Percentiles rank a stretch among this genome's conserved stretches.
phyloP scores from a whole-genome alignment of 2,113 vertebrate species.

The Catagonus wagneri region DNA sequence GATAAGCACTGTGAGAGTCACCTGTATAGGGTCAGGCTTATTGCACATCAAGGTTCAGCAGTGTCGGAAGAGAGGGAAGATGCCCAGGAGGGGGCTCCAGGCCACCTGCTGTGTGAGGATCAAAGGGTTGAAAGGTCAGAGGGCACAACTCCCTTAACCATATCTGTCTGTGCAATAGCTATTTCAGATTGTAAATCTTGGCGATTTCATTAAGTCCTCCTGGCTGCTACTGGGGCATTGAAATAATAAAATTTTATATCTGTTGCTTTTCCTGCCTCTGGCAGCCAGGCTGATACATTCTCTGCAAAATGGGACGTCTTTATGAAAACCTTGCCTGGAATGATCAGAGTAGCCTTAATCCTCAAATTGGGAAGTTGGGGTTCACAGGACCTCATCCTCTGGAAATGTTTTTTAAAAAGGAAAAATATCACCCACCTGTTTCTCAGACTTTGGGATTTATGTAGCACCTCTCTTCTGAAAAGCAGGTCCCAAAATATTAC shows the following conservation, averaged over 20 bases:
- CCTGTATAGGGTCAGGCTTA: conserved; percentile 85
- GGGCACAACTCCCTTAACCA: conserved; percentile 86
- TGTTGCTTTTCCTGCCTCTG: conserved; percentile 88
- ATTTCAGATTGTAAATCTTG: conserved; percentile 92
- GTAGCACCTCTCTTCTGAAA: conserved; percentile 51
- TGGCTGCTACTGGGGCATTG: conserved; percentile 88
- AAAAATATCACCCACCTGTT: background rate
- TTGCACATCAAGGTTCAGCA: conserved; percentile 78
- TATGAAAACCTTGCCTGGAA: conserved; percentile 78
- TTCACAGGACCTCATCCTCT: conserved; percentile 34
- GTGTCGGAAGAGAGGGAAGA: conserved; percentile 86
- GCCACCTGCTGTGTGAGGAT: conserved; percentile 90
- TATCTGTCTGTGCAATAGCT: conserved; percentile 90
- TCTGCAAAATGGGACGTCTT: conserved; percentile 78
- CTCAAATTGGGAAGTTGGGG: conserved; percentile 7
- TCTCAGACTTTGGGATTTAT: conserved; percentile 48
- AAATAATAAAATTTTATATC: conserved; percentile 92
- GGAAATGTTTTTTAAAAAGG: background rate
- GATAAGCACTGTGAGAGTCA: conserved; percentile 85
- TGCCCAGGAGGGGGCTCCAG: conserved; percentile 86
- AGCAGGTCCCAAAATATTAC: background rate
- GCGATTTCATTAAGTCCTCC: conserved; percentile 92
- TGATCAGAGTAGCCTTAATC: conserved; percentile 53
- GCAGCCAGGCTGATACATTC: conserved; percentile 86
- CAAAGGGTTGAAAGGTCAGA: conserved; percentile 90